phyloP scores from a whole-genome alignment of 2,113 vertebrate genomes.

The Tenebrosternarchus preto region DNA sequence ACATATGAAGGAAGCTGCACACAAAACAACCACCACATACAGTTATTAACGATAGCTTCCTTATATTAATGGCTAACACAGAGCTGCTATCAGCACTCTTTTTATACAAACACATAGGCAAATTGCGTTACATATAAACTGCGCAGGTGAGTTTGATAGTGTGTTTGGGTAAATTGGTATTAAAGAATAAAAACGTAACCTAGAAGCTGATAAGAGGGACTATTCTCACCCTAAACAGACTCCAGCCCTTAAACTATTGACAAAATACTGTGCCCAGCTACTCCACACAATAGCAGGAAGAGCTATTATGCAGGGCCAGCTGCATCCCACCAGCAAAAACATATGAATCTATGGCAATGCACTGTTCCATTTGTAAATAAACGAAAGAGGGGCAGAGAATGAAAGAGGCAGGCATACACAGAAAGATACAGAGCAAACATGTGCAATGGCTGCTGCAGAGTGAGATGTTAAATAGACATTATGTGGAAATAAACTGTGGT shows the following conservation, averaged over 20 bases:
- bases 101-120: neutral
- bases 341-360: neutral
- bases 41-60: constrained; percentile 6
- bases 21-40: constrained; percentile 18
- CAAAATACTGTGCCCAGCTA: neutral
- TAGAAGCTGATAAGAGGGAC: neutral
- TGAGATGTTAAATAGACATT: neutral
- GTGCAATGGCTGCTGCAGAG: neutral
- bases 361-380: neutral
- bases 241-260: neutral
- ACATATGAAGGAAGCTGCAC: constrained; percentile 34
- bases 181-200: neutral
- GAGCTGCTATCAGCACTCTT: neutral
- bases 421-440: neutral
- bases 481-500: too few relatives aligned
- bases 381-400: neutral
- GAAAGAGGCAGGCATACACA: neutral
- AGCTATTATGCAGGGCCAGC: neutral
- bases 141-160: neutral
- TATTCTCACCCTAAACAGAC: neutral
- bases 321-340: neutral
- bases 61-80: neutral
- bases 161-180: neutral
- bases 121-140: neutral
- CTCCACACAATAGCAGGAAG: neutral